These are phyloP conservation scores for Ondatra zibethicus DNA, from an alignment of 2,113 vertebrate genomes.

Conservation along the genomic window DNA sequence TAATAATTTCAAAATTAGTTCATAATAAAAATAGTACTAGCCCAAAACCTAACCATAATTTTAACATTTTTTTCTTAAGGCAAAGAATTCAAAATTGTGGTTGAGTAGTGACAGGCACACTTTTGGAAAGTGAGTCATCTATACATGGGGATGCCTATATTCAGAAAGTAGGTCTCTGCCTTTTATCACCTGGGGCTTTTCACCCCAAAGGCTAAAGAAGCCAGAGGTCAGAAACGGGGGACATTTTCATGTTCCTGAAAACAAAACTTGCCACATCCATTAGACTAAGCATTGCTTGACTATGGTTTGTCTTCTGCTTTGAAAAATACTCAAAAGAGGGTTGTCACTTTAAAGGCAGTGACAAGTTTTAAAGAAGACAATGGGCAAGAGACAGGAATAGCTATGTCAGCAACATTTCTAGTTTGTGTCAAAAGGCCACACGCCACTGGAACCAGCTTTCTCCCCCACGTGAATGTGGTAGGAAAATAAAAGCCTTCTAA, in stretches of 20 bases:
- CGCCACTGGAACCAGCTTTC: not conserved
- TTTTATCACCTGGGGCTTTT: conserved; percentile 63
- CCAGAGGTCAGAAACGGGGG: conserved; percentile 21
- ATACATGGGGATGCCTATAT: not conserved
- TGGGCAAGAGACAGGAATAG: not conserved
- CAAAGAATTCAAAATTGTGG: conserved; percentile 53
- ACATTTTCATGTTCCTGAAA: conserved; percentile 23
- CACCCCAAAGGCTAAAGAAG: conserved; percentile 41
- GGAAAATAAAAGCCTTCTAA: conserved; percentile 47
- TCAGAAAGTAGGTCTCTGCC: conserved; percentile 60
- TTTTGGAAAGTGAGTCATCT: conserved; percentile 54
- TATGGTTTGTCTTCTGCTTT: conserved; percentile 45
- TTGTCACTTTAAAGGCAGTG: not conserved
- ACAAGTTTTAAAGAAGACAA: not conserved
- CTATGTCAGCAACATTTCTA: not conserved
- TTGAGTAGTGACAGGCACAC: conserved; percentile 13
- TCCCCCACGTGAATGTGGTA: not conserved
- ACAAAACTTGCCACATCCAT: conserved; percentile 39
- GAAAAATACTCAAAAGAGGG: conserved; percentile 52
- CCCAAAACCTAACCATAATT: not conserved
- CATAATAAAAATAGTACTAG: not conserved
- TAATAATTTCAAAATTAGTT: not conserved
- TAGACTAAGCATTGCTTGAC: conserved; percentile 17
- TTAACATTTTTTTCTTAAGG: conserved; percentile 23
- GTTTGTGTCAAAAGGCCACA: not conserved